Conservation (phyloP, 2,113 vertebrate species). For the Papio anubis region DNA sequence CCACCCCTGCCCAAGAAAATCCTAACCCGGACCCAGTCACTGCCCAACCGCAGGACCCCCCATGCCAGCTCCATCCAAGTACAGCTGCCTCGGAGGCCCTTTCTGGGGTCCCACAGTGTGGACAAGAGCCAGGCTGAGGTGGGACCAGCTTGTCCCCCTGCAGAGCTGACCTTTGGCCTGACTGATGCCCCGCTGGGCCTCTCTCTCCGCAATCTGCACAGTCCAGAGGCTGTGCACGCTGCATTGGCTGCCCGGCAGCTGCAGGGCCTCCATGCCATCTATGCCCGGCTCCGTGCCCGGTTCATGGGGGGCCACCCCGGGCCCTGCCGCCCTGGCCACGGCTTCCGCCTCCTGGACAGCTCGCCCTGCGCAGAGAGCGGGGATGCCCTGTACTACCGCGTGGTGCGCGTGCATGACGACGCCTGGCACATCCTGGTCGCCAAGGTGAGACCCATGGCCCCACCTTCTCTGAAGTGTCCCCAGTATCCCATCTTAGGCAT, state of each 20-base stretch:
- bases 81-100: slow-evolving; percentile 3
- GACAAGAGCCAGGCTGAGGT: neutral
- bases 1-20: slow-evolving; percentile 88
- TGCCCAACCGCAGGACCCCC: slow-evolving; percentile 66
- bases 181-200: slow-evolving; percentile 75
- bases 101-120: slow-evolving; percentile 69
- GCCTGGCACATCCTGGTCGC: slow-evolving; percentile 78
- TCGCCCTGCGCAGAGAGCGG: slow-evolving; percentile 76
- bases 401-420: slow-evolving; percentile 73
- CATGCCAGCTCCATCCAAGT: neutral
- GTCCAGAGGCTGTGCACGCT: neutral
- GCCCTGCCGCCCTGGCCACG: neutral
- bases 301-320: slow-evolving; percentile 73
- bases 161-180: slow-evolving; percentile 75
- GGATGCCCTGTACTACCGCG: slow-evolving; percentile 81
- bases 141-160: rapidly evolving
- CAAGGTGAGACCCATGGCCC: slow-evolving; percentile 82
- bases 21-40: slow-evolving; percentile 82
- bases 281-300: neutral
- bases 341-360: slow-evolving; percentile 45
- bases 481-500: rapidly evolving
- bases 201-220: slow-evolving; percentile 67
- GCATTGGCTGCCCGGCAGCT: slow-evolving; percentile 79
- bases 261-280: slow-evolving; percentile 76
- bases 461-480: neutral